phyloP scores from a whole-genome alignment of 1,140 invertebrate genomes.

The Diabrotica virgifera region DNA sequence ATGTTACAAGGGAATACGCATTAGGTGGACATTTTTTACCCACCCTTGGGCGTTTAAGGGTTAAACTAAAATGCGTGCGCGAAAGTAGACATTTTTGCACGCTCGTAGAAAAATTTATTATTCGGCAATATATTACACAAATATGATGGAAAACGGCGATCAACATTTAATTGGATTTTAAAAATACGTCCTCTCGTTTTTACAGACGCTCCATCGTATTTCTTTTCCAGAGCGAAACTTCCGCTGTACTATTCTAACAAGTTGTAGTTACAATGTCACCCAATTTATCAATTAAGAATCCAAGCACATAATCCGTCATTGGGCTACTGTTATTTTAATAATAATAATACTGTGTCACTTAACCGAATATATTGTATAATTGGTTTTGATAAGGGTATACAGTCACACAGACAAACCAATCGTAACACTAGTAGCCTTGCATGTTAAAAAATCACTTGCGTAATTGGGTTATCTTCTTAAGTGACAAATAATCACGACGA shows the following conservation, averaged over 20 bases:
- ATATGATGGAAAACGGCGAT: too few relatives aligned
- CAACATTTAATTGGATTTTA: too few relatives aligned
- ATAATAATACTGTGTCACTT: slow-evolving; percentile 46
- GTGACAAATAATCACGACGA: slow-evolving; percentile 48
- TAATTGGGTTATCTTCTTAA: slow-evolving; percentile 44
- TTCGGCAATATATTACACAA: too few relatives aligned
- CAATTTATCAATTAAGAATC: slow-evolving; percentile 48
- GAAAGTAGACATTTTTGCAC: too few relatives aligned
- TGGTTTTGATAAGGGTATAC: slow-evolving; percentile 48
- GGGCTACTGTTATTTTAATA: slow-evolving; percentile 43
- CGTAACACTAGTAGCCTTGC: neutral
- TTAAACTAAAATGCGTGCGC: too few relatives aligned
- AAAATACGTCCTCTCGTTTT: too few relatives aligned
- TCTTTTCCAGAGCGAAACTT: neutral
- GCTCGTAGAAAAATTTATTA: too few relatives aligned
- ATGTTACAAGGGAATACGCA: too few relatives aligned
- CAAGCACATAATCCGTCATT: slow-evolving; percentile 39
- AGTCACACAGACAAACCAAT: slow-evolving; percentile 23
- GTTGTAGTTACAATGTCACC: slow-evolving; percentile 34
- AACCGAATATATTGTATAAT: slow-evolving; percentile 47
- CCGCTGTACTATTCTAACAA: slow-evolving; percentile 12
- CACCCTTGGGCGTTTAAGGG: too few relatives aligned
- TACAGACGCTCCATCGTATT: too few relatives aligned
- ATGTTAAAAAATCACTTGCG: slow-evolving; percentile 17
- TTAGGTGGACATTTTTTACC: too few relatives aligned